Percentiles rank a stretch among this genome's conserved stretches.
Conservation (phyloP, 1,140 invertebrate species). For the Pomacea maculata region DNA sequence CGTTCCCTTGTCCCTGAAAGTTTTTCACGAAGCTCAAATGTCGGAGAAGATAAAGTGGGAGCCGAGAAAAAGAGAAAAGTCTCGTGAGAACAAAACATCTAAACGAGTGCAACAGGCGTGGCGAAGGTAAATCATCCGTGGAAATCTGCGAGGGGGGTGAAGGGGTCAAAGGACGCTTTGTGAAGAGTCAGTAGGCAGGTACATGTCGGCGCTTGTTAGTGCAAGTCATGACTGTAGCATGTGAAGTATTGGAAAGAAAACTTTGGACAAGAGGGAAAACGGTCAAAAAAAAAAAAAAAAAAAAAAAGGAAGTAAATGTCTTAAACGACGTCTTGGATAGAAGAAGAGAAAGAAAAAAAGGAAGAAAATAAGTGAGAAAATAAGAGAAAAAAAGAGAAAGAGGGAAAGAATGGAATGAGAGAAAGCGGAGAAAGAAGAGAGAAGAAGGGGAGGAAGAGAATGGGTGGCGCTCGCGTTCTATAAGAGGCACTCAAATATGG, state of each 20-base stretch:
- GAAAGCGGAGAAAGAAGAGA: neutral
- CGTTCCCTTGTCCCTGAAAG: too few species aligned
- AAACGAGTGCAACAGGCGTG: neutral
- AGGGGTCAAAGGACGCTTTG: neutral
- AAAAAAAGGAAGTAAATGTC: neutral
- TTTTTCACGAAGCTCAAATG: neutral
- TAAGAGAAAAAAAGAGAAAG: neutral
- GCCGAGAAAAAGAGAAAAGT: conserved; percentile 1
- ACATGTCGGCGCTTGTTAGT: neutral
- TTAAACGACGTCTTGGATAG: neutral
- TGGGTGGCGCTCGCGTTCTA: neutral
- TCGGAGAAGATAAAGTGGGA: neutral
- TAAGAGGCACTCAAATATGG: too few species aligned
- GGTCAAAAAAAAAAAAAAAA: neutral
- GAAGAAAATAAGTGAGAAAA: neutral
- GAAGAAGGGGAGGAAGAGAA: neutral
- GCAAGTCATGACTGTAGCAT: neutral
- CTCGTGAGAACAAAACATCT: neutral
- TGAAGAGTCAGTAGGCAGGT: neutral
- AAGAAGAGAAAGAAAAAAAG: neutral
- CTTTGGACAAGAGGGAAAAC: neutral
- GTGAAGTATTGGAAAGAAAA: neutral
- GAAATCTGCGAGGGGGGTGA: neutral
- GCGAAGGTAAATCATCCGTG: neutral
- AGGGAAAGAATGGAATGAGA: neutral